Conservation (phyloP, 2,888 invertebrate genomes). For the Heliconius charithonia region DNA sequence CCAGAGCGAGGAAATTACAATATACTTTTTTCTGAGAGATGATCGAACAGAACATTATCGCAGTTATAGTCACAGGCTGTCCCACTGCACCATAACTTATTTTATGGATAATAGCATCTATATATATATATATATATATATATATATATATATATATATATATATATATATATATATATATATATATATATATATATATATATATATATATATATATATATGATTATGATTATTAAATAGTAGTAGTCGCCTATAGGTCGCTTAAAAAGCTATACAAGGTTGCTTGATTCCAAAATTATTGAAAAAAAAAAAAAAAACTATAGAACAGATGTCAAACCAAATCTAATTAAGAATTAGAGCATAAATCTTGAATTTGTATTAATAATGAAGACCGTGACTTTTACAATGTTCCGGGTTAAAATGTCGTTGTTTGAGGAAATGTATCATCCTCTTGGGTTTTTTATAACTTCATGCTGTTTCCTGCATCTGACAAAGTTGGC, state of each 20-base stretch:
- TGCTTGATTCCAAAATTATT: not conserved
- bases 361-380: constrained; percentile 15
- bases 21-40: too few species aligned
- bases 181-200: too few species aligned
- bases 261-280: not conserved
- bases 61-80: too few species aligned
- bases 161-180: too few species aligned
- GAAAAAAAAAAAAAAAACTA: not conserved
- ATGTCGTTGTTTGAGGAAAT: constrained; percentile 1
- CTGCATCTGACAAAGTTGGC: not conserved
- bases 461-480: not conserved
- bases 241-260: not conserved
- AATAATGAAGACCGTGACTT: constrained; percentile 33
- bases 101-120: too few species aligned
- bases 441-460: not conserved
- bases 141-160: too few species aligned
- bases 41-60: too few species aligned
- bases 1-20: too few species aligned
- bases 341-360: not conserved
- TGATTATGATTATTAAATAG: too few species aligned
- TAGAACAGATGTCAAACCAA: constrained; percentile 9
- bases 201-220: too few species aligned
- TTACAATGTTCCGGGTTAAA: constrained; percentile 27
- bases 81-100: too few species aligned
- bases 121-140: too few species aligned